phyloP scores from a whole-genome alignment of 2,888 invertebrate species.

The Amorpha juglandis region DNA sequence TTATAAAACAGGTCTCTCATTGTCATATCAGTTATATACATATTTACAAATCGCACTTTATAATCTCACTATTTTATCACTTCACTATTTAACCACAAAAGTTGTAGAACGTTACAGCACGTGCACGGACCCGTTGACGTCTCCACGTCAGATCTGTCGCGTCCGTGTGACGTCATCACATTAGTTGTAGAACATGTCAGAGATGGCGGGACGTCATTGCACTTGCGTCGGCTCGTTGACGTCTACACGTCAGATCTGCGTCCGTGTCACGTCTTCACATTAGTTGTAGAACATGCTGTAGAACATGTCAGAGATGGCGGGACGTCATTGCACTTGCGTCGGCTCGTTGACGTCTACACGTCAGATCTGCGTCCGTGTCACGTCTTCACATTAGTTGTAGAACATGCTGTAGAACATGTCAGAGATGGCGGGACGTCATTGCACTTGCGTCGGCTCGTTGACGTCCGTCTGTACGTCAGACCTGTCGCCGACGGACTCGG shows the following conservation, averaged over 20 bases:
- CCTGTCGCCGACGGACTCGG: conserved; percentile 14
- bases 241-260: too few species aligned
- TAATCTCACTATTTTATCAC: background rate
- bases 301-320: background rate
- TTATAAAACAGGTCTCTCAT: background rate
- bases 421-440: conserved; percentile 20
- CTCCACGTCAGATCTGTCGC: too few species aligned
- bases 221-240: too few species aligned
- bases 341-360: too few species aligned
- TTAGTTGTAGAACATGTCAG: too few species aligned
- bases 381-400: conserved; percentile 4
- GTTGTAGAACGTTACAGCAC: too few species aligned
- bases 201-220: too few species aligned
- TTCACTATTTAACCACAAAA: background rate
- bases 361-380: too few species aligned
- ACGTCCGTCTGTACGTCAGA: conserved; percentile 11
- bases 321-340: too few species aligned
- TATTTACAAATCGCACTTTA: background rate
- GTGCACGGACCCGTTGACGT: too few species aligned
- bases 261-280: background rate
- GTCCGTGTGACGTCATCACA: too few species aligned
- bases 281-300: conserved; percentile 23
- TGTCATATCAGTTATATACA: background rate
- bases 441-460: background rate
- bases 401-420: conserved; percentile 22